Evolutionary conservation across 2,797 vertebrate genomes (phyloP).

Genomic region (Tamandua tetradactyla): DNA sequence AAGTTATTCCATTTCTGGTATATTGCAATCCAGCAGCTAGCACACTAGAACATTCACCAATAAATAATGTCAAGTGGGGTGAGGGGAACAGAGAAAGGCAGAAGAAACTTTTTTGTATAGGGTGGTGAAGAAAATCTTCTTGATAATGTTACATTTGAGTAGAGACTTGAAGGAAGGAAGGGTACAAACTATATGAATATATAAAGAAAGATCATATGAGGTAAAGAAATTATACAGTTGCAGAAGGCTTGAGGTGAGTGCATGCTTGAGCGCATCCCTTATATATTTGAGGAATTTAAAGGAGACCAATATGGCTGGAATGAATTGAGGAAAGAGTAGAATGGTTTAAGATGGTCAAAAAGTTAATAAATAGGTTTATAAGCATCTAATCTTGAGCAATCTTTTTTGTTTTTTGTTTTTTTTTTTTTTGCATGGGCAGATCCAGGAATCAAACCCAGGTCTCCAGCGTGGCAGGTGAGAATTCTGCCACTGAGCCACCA

Average conservation of each 20-base stretch:
- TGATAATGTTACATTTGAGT: constrained; percentile 11
- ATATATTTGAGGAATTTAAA: background rate
- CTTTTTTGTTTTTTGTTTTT: no score
- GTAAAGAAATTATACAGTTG: background rate
- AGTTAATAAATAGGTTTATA: background rate
- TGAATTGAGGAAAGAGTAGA: background rate
- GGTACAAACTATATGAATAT: background rate
- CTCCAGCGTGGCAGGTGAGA: no score
- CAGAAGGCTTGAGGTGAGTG: background rate
- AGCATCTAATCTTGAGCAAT: background rate
- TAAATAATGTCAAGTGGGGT: background rate
- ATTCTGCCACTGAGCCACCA: no score
- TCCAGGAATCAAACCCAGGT: no score
- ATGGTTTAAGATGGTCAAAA: background rate
- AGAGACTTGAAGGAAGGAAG: constrained; percentile 42
- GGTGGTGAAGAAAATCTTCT: constrained; percentile 4
- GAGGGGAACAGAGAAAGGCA: background rate
- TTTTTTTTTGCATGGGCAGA: no score
- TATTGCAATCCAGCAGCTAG: no score
- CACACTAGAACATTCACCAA: no score
- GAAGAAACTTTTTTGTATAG: background rate
- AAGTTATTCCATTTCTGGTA: no score
- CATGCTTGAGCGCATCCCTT: background rate
- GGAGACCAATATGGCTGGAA: background rate
- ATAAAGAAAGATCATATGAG: background rate